A percentile compares a stretch with the other conserved stretches of the same genome.
These are phyloP conservation scores for Trachemys scripta DNA, from an alignment of 2,113 vertebrate species.

Conservation along the genomic window DNA sequence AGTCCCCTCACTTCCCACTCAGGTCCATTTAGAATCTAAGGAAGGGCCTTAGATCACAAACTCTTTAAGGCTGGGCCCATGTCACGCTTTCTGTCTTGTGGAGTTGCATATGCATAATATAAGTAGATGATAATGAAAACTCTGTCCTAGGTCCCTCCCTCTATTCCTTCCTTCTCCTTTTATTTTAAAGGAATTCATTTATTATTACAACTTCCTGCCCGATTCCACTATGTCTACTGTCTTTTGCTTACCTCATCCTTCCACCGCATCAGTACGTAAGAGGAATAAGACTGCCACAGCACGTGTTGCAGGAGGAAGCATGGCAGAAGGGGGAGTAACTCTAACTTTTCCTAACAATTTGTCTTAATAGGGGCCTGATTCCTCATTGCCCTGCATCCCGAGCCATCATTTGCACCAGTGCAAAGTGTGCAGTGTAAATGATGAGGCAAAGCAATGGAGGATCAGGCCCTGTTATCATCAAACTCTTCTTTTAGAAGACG, in stretches of 20 bases:
- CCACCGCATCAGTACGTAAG: fast-evolving
- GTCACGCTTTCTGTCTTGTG: neutral
- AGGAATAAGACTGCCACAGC: fast-evolving
- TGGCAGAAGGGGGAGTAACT: neutral
- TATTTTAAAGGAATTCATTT: neutral
- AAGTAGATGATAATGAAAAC: neutral
- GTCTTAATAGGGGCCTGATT: neutral
- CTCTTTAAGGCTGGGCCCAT: neutral
- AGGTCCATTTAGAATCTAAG: neutral
- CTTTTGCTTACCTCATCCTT: neutral
- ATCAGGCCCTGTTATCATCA: neutral
- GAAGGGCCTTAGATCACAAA: neutral
- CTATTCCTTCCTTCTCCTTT: neutral
- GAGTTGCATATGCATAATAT: neutral
- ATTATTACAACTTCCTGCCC: neutral
- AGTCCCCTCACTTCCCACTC: neutral
- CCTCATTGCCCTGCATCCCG: neutral
- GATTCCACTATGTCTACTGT: fast-evolving
- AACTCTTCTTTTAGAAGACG: neutral
- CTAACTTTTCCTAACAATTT: neutral
- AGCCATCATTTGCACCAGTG: slow-evolving; percentile 2
- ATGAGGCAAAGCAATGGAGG: neutral
- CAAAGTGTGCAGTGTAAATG: neutral
- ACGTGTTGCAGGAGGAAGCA: neutral
- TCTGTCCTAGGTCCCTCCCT: neutral